phyloP scores from a whole-genome alignment of 2,113 vertebrate genomes.

The Nothocercus julius region DNA sequence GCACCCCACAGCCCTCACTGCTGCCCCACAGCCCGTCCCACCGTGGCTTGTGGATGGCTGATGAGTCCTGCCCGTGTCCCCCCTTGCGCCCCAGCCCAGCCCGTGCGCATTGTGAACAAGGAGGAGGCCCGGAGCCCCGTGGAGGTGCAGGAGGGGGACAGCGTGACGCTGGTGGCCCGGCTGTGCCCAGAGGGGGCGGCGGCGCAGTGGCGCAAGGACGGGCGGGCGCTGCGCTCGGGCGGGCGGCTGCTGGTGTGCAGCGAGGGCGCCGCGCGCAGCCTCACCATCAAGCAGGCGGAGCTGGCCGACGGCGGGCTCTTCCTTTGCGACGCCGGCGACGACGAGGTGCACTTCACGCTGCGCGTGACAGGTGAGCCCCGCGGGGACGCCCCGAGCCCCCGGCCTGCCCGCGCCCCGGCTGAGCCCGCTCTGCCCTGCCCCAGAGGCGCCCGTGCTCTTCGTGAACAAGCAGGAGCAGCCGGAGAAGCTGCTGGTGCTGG shows the following conservation, averaged over 20 bases:
- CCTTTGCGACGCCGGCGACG: constrained; percentile 80
- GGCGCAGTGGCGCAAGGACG: constrained; percentile 83
- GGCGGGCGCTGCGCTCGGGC: constrained; percentile 65
- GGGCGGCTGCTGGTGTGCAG: constrained; percentile 83
- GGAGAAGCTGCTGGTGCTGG: constrained; percentile 66
- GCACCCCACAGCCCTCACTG: too few relatives aligned
- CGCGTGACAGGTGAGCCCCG: constrained; percentile 82
- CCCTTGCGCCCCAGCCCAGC: background rate
- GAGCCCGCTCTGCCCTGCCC: background rate
- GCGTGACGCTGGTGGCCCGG: constrained; percentile 80
- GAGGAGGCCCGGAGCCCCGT: constrained; percentile 62
- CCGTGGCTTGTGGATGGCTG: background rate
- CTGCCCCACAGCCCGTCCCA: background rate
- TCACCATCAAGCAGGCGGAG: constrained; percentile 84
- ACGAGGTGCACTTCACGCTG: constrained; percentile 82
- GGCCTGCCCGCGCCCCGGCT: background rate
- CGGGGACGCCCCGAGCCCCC: background rate
- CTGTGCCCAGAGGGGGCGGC: constrained; percentile 74
- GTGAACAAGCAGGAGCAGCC: constrained; percentile 57
- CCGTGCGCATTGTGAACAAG: constrained; percentile 77
- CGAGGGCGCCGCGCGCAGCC: constrained; percentile 77
- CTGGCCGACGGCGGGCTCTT: constrained; percentile 82
- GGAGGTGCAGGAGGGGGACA: constrained; percentile 79
- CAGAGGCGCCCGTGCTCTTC: constrained; percentile 61
- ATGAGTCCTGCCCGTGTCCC: background rate